These are phyloP conservation scores for Dusona sp. DNA, from an alignment of 2,888 invertebrate species.

Conservation along the genomic window DNA sequence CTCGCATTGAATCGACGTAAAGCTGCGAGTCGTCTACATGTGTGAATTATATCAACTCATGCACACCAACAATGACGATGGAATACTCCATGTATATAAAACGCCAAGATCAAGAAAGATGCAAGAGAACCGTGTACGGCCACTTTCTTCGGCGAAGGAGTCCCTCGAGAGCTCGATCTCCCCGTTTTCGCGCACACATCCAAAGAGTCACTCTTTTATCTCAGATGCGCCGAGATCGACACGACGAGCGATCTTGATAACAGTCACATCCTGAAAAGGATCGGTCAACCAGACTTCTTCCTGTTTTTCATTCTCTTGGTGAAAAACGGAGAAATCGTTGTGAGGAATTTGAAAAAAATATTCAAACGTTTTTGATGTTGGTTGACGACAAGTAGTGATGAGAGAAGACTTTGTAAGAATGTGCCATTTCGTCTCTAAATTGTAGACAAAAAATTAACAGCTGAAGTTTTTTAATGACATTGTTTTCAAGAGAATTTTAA, in stretches of 20 bases:
- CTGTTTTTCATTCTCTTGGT: constrained; percentile 11
- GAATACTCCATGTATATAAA: constrained; percentile 48
- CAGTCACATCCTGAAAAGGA: constrained; percentile 58
- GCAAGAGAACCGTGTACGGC: constrained; percentile 64
- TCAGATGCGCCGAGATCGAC: constrained; percentile 64
- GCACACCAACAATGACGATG: constrained; percentile 59
- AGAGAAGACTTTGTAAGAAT: neutral
- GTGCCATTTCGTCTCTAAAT: neutral
- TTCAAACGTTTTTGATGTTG: neutral
- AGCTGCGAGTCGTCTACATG: constrained; percentile 3
- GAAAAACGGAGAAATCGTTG: constrained; percentile 3
- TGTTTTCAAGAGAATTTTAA: neutral
- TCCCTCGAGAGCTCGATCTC: constrained; percentile 66
- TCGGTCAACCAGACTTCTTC: constrained; percentile 33
- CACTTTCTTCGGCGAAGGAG: constrained; percentile 65
- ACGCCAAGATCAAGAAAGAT: constrained; percentile 44
- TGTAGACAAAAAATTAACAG: neutral
- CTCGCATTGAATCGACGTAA: constrained; percentile 36
- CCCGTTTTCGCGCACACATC: constrained; percentile 41
- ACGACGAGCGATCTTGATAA: constrained; percentile 68
- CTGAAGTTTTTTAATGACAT: neutral
- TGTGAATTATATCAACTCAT: neutral
- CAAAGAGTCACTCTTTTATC: constrained; percentile 60
- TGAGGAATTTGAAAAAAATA: constrained; percentile 16
- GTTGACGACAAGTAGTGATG: neutral